A percentile compares a stretch with the other conserved stretches of the same genome.
Conservation (phyloP, 2,888 invertebrate genomes). For the Leptopilina myrica region DNA sequence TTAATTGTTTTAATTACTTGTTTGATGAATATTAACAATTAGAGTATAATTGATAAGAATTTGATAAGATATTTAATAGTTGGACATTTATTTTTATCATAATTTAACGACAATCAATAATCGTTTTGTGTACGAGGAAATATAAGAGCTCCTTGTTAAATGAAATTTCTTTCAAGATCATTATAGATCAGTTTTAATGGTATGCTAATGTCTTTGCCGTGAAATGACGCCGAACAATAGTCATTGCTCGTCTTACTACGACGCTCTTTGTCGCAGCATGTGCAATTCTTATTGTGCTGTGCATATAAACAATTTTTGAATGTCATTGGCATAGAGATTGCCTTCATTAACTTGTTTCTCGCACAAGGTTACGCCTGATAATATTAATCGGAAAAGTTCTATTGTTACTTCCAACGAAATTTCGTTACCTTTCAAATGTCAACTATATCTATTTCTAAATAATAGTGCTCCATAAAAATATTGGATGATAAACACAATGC, state of each 20-base stretch:
- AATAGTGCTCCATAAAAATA: too few species aligned
- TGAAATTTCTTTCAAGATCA: not conserved
- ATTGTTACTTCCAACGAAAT: not conserved
- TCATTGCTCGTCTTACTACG: slow-evolving; percentile 35
- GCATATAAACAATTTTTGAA: slow-evolving; percentile 45
- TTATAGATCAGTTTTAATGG: slow-evolving; percentile 18
- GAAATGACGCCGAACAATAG: slow-evolving; percentile 38
- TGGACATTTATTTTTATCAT: too few species aligned
- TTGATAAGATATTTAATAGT: too few species aligned
- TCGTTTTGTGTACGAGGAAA: too few species aligned
- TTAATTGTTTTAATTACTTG: too few species aligned
- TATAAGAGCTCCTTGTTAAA: not conserved
- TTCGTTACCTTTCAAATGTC: not conserved
- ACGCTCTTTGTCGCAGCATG: slow-evolving; percentile 37
- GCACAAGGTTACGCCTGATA: slow-evolving; percentile 19
- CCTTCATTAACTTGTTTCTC: slow-evolving; percentile 42
- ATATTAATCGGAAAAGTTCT: not conserved
- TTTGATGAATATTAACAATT: too few species aligned
- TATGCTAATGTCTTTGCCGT: slow-evolving; percentile 28
- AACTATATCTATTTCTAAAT: too few species aligned
- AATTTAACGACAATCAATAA: too few species aligned
- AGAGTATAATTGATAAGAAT: too few species aligned
- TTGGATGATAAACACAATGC: too few species aligned
- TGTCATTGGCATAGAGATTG: slow-evolving; percentile 46
- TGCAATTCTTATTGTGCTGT: slow-evolving; percentile 21